Evolutionary conservation across 1,140 invertebrate genomes (phyloP), one percentile per base, ranked within the genome.

Genomic region (Drosophila pachea): DNA sequence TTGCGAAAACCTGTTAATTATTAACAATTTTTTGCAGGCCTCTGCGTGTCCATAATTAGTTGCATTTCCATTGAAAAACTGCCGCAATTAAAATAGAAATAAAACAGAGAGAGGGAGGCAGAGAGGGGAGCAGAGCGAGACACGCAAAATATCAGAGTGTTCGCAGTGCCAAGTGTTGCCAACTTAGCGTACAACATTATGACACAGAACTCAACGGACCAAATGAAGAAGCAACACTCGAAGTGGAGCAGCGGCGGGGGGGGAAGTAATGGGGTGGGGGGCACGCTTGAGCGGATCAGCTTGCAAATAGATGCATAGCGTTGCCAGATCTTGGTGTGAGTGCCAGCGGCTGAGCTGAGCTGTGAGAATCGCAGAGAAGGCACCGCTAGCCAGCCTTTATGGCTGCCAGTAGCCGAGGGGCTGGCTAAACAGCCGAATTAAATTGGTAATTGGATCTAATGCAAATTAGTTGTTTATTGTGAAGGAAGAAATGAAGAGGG

Each of bases 121-220:
- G 8, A 35, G 66, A 74, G 78, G 71, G 59, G n/a, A 14, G n/a
- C n/a, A n/a, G 40, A 29, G 40, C 5, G 45, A 56, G 36, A 65
- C 74, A 84, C 72, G 81, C 61, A 70, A 70, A 62, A 45, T 59
- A 52, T 49, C 47, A 59, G 62, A 65, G 58, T 86, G 59, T 64
- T 66, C 71, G 48, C 29, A 45, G 67, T 78, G 82, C 74, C 86
- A 86, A 86, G 62, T 86, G 81, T 86, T 86, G 81, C 82, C 81
- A 86, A 86, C 82, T 86, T 86, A 87, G 74, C 81, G 82, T 86
- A 81, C 77, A 86, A 77, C 82, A 82, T 86, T 79, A 86, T 87
- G 64, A 71, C 78, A 74, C 69, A 76, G 59, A 62, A 63, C 56
- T 43, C 45, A 49, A 38, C 56, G 14, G 50, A 54, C 48, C 58